Evolutionary conservation across 2,113 vertebrate genomes (phyloP), one percentile per base, ranked within the genome.

Genomic region (Microcebus murinus): DNA sequence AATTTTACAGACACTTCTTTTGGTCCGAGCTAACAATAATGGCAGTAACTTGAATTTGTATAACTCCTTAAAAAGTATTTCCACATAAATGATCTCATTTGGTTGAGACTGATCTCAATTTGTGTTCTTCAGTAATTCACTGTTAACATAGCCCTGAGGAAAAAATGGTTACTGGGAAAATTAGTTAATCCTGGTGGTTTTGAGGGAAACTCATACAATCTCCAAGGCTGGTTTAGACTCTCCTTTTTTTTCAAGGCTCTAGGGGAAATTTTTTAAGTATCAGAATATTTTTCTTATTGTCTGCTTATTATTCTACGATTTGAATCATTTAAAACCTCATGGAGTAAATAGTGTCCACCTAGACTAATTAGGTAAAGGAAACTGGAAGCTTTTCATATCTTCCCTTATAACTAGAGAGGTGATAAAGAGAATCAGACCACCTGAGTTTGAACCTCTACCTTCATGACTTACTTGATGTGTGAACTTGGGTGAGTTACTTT

Each of bases 51-150:
- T 92, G 67, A 90, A 48, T 91, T 90, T 63, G 45, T 68, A 12
- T 52, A 14, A 74, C 61, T 86, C 31, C 79, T 82, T 76, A 86
- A 55, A 61, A 89, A 71, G 48, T 61, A 29, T 94, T 89, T 71
- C 92, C 48, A 65, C 39, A 36, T 57, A 89, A 77, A 31, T 95
- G 80, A 95, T 65, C 73, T 95, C 91, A 94, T 92, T 94, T 82
- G 80, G 36, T 86, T 96, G 80, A 92, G 74, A 45, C 31, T 94
- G 80, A 87, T 76, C 74, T 94, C 84, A 94, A 3, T 92, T 92
- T 90, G 85, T 86, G 31, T 92, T 96, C 59, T 90, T 79, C n/a
- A 6, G 42, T 76, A 94, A 92, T 77, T 71, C 67, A 76, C 18
- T 79, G 84, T 71, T 90, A 77, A 67, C 2, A 36, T 11, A 77